Evolutionary conservation across 2,888 invertebrate species (phyloP), one percentile per base, ranked within the genome.

Genomic region (Diogma glabrata): DNA sequence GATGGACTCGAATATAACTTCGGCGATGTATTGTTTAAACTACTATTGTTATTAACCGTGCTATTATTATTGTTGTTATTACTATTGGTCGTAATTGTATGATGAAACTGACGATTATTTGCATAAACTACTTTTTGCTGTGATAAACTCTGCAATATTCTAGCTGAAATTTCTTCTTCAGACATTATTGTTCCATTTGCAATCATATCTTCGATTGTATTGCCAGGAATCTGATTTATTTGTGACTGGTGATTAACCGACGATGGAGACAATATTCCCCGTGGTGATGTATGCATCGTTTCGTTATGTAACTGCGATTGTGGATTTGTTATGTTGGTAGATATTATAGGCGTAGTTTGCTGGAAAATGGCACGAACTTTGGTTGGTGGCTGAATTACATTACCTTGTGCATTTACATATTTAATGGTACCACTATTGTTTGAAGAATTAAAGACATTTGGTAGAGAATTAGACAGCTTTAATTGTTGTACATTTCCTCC

Each of bases 101-200:
- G n/a, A n/a, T n/a, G n/a, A n/a, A n/a, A n/a, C n/a, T n/a, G n/a
- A 24, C 50, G 47, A 38, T 40, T 54, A 46, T 62, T 62, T 55
- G 61, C 64, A 49, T 58, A 60, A 47, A 66, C 65, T 1, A 67
- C 66, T 54, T 70, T 70, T 52, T 69, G 67, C 51, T 69, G 68
- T 0, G 69, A 69, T 64, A 70, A 67, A 54, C 70, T 69, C 52
- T 70, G 69, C 20, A 70, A 54, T 40, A 70, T 70, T 36, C 69
- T 62, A 4, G 69, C 69, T 26, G 70, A 69, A 3, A 68, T 33
- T 50, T 70, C 70, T 50, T 70, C 70, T 49, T 70, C 70, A 3
- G 69, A 69, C 69, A 69, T 69, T 54, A 68, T 67, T 1, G 68
- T 69, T 24, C 70, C 69, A 58, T 70, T 70, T 8, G 69, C 69